phyloP scores from a whole-genome alignment of 2,888 invertebrate species.

The Stenodema calcarata region DNA sequence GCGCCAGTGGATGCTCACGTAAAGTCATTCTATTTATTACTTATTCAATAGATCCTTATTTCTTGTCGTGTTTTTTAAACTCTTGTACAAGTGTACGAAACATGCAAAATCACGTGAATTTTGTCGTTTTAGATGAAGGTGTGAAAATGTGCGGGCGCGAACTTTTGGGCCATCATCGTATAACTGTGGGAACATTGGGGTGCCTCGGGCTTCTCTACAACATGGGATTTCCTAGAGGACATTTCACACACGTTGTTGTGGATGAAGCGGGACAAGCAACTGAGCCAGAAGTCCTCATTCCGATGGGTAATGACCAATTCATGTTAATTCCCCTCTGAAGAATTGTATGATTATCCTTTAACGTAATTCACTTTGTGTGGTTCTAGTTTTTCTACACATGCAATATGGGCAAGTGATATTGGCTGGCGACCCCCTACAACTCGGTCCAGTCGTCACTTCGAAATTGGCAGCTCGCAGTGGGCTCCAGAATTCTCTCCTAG shows the following conservation, averaged over 20 bases:
- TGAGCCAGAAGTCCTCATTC: constrained; percentile 88
- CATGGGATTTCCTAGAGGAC: constrained; percentile 65
- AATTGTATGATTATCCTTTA: not conserved
- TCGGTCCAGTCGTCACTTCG: constrained; percentile 82
- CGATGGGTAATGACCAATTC: constrained; percentile 65
- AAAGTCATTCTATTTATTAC: not conserved
- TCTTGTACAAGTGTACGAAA: no score
- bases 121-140: constrained; percentile 54
- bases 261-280: constrained; percentile 94
- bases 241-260: constrained; percentile 88
- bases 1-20: constrained; percentile 44
- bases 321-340: no score
- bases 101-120: no score
- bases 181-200: constrained; percentile 32
- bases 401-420: constrained; percentile 62
- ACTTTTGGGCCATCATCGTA: constrained; percentile 58
- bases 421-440: constrained; percentile 85
- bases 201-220: constrained; percentile 41
- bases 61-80: no score
- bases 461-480: constrained; percentile 71
- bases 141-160: constrained; percentile 52
- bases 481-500: constrained; percentile 75
- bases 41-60: no score
- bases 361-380: constrained; percentile 51
- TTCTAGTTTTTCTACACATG: not conserved